phyloP scores from a whole-genome alignment of 2,797 vertebrate species.

The Podarcis lilfordi region DNA sequence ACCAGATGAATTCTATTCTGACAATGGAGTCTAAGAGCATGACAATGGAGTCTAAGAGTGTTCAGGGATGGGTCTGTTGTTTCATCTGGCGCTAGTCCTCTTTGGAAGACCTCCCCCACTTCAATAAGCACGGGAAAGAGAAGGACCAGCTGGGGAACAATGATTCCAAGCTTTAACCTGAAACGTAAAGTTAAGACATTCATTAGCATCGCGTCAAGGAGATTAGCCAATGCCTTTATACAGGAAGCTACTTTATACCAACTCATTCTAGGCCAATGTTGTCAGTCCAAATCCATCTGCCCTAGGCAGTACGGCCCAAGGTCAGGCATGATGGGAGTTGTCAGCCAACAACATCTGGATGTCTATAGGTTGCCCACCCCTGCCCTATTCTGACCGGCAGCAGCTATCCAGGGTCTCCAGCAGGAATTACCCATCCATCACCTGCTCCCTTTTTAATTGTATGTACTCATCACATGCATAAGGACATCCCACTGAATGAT shows the following conservation, averaged over 20 bases:
- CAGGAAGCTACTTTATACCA: neutral
- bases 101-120: neutral
- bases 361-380: too few relatives aligned
- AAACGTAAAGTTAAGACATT: neutral
- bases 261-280: neutral
- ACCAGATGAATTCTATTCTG: slow-evolving; percentile 59
- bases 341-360: too few relatives aligned
- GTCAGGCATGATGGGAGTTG: too few relatives aligned
- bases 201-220: neutral
- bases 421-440: neutral
- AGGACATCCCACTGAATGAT: neutral
- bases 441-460: neutral
- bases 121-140: neutral
- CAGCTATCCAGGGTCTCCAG: neutral
- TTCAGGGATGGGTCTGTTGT: neutral
- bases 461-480: too few relatives aligned
- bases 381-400: too few relatives aligned
- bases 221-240: neutral
- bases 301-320: too few relatives aligned
- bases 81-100: neutral
- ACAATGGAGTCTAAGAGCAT: neutral
- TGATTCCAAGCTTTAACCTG: neutral
- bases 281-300: too few relatives aligned
- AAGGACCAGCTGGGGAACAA: slow-evolving; percentile 23
- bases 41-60: neutral